Conservation (phyloP, 2,797 vertebrate genomes). For the Dryobates pubescens region DNA sequence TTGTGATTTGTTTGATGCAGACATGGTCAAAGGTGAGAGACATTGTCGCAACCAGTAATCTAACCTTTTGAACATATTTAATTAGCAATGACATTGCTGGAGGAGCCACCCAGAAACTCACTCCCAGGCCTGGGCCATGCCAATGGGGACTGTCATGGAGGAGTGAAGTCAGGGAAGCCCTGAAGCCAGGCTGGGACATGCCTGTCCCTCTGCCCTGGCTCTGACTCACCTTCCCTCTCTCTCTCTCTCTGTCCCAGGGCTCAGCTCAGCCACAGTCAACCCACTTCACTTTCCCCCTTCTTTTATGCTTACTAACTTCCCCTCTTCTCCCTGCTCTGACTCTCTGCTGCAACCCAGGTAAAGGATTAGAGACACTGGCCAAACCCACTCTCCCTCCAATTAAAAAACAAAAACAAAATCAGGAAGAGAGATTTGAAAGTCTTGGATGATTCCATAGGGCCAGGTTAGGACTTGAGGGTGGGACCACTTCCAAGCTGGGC, state of each 20-base stretch:
- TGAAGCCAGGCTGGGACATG: neutral
- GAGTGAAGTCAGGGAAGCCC: neutral
- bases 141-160: neutral
- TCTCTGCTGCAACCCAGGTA: neutral
- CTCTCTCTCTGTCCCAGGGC: neutral
- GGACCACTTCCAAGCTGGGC: neutral
- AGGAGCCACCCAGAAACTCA: constrained; percentile 56
- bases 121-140: neutral
- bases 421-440: neutral
- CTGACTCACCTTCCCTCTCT: neutral
- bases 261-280: neutral
- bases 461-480: accelerated
- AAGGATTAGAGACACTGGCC: neutral
- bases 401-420: neutral
- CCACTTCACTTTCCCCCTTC: neutral
- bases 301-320: neutral
- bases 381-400: neutral
- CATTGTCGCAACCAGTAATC: neutral
- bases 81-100: constrained; percentile 39
- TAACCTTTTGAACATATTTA: constrained; percentile 34
- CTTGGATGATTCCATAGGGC: neutral
- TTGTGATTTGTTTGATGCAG: constrained; percentile 31
- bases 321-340: neutral
- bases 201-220: neutral
- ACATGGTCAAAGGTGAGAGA: constrained; percentile 19